Conservation (phyloP, 2,113 vertebrate species). For the Maylandia zebra region DNA sequence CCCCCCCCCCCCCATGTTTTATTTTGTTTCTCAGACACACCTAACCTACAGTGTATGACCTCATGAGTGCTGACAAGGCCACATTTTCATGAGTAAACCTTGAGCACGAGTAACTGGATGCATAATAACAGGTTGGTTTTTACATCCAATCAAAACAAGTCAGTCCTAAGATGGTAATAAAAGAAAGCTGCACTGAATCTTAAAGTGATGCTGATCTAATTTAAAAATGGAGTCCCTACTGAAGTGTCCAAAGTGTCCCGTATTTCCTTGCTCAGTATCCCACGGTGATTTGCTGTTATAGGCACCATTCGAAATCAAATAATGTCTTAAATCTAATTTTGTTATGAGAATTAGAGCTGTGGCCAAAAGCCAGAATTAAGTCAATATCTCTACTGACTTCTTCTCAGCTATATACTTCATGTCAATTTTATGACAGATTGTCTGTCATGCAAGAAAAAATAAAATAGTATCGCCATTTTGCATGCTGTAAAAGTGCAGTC, state of each 20-base stretch:
- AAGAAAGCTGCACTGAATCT: neutral
- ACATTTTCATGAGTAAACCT: neutral
- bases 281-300: neutral
- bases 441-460: neutral
- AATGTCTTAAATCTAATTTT: neutral
- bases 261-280: neutral
- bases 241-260: neutral
- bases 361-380: neutral
- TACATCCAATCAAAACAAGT: neutral
- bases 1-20: neutral
- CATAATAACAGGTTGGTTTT: neutral
- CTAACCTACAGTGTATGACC: neutral
- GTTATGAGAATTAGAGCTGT: neutral
- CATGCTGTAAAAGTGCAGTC: neutral
- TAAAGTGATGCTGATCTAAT: neutral
- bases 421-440: neutral
- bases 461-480: neutral
- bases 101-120: neutral
- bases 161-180: neutral
- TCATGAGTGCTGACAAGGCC: neutral
- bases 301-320: neutral
- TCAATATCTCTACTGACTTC: neutral
- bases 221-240: neutral
- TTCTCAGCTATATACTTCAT: neutral
- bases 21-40: neutral